Conservation (phyloP, 2,113 vertebrate species). For the Dermatemys mawii region DNA sequence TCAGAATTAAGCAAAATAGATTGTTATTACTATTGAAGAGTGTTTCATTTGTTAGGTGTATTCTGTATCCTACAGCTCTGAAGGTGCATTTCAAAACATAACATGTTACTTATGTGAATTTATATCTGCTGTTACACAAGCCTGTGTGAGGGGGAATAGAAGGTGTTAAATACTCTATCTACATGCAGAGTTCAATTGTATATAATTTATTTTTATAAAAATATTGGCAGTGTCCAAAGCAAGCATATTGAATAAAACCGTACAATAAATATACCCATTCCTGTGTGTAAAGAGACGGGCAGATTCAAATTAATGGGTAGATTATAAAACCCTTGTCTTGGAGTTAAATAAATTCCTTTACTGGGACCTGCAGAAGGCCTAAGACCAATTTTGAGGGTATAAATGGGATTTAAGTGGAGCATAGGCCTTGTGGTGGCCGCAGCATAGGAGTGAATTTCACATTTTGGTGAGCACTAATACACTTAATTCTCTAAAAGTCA, state of each 20-base stretch:
- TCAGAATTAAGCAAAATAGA: neutral
- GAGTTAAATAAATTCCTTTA: neutral
- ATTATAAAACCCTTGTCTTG: neutral
- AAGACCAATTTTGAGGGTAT: neutral
- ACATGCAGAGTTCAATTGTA: neutral
- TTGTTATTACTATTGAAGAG: neutral
- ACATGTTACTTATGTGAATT: neutral
- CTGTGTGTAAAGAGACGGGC: neutral
- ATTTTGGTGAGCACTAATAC: constrained; percentile 23
- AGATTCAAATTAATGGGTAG: neutral
- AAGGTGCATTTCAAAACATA: neutral
- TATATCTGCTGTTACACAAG: neutral
- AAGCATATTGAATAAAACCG: neutral
- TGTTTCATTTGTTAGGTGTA: neutral
- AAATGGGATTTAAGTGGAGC: constrained; percentile 1
- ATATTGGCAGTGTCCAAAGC: neutral
- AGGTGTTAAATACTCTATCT: neutral
- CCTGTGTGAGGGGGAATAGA: neutral
- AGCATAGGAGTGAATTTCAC: neutral
- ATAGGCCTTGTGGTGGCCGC: neutral
- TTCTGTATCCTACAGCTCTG: neutral
- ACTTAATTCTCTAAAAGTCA: neutral
- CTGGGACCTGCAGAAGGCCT: neutral
- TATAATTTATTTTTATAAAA: neutral
- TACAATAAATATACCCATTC: neutral